These are phyloP conservation scores for Melanophora roralis DNA, from an alignment of 2,888 invertebrate species.

Conservation along the genomic window DNA sequence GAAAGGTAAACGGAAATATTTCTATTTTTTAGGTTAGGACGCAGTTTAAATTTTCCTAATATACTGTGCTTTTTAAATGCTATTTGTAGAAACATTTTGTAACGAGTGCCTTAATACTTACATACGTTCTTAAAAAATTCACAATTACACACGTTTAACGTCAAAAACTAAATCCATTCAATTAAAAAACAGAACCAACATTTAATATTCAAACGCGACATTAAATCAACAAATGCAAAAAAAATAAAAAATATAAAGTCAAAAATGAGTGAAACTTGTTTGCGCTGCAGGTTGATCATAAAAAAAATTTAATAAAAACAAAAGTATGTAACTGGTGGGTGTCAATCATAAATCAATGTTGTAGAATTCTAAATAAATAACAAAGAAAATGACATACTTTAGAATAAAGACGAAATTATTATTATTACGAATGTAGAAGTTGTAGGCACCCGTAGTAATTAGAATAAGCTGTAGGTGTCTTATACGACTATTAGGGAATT, in stretches of 20 bases:
- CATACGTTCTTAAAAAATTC: neutral
- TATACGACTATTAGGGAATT: no score
- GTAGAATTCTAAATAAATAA: slow-evolving; percentile 44
- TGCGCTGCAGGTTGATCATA: neutral
- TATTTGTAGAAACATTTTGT: no score
- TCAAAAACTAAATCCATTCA: slow-evolving; percentile 26
- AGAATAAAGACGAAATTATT: neutral
- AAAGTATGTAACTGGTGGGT: slow-evolving; percentile 50
- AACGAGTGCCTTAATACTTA: no score
- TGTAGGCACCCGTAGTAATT: neutral
- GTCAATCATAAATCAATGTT: slow-evolving; percentile 48
- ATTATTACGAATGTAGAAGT: neutral
- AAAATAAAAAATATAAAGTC: neutral
- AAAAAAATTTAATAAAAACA: slow-evolving; percentile 23
- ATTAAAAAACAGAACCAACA: neutral
- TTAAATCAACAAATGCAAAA: neutral
- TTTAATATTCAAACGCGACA: neutral
- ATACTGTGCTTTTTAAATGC: no score
- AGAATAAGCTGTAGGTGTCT: slow-evolving; percentile 30
- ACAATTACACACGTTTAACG: slow-evolving; percentile 7
- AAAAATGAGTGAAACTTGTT: slow-evolving; percentile 6
- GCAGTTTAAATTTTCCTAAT: no score
- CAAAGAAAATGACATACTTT: slow-evolving; percentile 48
- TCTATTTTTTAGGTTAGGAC: no score
- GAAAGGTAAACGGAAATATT: no score